A percentile compares a stretch with the other conserved stretches of the same genome.
Evolutionary conservation across 2,113 vertebrate species (phyloP).

Genomic region (Podiceps cristatus): DNA sequence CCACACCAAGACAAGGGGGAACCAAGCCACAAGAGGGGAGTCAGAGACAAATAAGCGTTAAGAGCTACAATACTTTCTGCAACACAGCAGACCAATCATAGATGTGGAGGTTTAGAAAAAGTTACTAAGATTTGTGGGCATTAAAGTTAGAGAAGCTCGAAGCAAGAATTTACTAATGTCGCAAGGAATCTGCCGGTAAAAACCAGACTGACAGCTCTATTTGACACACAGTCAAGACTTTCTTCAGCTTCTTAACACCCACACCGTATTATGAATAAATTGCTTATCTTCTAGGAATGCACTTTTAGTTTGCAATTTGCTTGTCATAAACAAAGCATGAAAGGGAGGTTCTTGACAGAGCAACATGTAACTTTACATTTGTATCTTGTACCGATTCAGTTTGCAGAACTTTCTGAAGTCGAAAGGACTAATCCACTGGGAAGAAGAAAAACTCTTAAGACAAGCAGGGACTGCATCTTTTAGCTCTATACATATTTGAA

Average conservation of each 20-base stretch:
- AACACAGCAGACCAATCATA: neutral
- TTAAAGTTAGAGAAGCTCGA: neutral
- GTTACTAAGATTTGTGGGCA: neutral
- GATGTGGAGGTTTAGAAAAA: neutral
- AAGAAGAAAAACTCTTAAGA: slow-evolving; percentile 29
- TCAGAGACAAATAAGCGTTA: neutral
- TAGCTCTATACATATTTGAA: neutral
- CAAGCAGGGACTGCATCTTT: neutral
- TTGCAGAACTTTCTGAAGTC: slow-evolving; percentile 8
- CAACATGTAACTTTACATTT: neutral
- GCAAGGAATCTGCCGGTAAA: neutral
- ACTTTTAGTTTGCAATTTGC: neutral
- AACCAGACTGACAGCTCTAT: neutral
- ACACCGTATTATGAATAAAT: neutral
- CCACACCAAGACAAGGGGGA: neutral
- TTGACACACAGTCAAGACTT: neutral
- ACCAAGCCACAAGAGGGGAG: neutral
- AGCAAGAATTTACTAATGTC: neutral
- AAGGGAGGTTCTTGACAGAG: neutral
- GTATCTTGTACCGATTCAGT: neutral
- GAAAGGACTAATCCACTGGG: neutral
- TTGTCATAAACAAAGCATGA: neutral
- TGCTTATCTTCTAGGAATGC: neutral
- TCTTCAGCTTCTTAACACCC: neutral
- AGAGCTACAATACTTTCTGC: neutral